Percentiles rank a stretch among this genome's conserved stretches.
phyloP scores from a whole-genome alignment of 35 echinoderm and acorn worm species.

The Anneissia japonica region DNA sequence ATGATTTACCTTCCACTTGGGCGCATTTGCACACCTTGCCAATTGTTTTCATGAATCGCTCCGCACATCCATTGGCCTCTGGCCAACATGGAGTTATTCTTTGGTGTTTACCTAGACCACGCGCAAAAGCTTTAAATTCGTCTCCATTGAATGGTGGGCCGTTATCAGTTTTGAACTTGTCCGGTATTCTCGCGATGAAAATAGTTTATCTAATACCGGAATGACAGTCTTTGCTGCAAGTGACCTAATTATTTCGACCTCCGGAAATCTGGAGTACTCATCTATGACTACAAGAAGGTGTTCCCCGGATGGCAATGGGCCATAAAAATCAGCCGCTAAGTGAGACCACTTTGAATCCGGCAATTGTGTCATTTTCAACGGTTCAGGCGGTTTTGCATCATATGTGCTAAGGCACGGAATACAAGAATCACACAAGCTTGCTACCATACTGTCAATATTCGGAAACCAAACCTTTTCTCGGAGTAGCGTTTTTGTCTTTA shows the following conservation, averaged over 20 bases:
- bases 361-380: constrained; percentile 14
- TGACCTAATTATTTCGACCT: constrained; percentile 41
- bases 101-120: constrained; percentile 47
- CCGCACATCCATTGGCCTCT: constrained; percentile 67
- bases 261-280: constrained; percentile 48
- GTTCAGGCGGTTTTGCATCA: constrained; percentile 29
- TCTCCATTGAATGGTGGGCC: too few species aligned
- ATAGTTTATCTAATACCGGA: constrained; percentile 8
- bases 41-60: constrained; percentile 56
- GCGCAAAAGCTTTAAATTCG: too few species aligned
- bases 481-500: constrained; percentile 52
- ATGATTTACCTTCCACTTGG: constrained; percentile 31
- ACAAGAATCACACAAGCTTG: constrained; percentile 27
- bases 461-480: constrained; percentile 66
- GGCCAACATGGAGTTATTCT: constrained; percentile 70
- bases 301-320: constrained; percentile 41
- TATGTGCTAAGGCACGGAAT: constrained; percentile 44
- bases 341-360: constrained; percentile 22
- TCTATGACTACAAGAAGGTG: constrained; percentile 33
- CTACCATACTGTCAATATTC: constrained; percentile 35
- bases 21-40: constrained; percentile 40
- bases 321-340: constrained; percentile 29
- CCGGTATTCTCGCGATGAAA: constrained; percentile 4
- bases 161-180: too few species aligned
- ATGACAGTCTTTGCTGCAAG: constrained; percentile 6